Evolutionary conservation across 1,140 invertebrate species (phyloP).

Genomic region (Dreissena rostriformis): DNA sequence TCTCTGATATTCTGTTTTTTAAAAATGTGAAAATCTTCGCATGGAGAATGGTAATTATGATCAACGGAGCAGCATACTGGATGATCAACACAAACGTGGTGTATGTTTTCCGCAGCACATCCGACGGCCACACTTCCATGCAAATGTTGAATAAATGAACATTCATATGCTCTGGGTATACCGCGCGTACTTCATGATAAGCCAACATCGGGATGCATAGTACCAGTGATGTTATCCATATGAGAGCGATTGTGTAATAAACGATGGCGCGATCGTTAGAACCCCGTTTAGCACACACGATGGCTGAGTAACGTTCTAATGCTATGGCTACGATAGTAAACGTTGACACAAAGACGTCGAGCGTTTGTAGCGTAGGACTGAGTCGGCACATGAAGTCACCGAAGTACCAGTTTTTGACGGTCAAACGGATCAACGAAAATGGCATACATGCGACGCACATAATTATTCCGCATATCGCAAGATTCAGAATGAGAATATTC

Average conservation of each 20-base stretch:
- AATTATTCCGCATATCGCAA: constrained; percentile 80
- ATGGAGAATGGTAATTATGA: constrained; percentile 76
- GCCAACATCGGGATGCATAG: constrained; percentile 78
- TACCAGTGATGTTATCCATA: constrained; percentile 75
- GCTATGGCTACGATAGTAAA: constrained; percentile 81
- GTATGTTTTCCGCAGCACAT: constrained; percentile 63
- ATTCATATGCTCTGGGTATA: constrained; percentile 64
- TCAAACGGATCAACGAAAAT: constrained; percentile 75
- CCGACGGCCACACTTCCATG: constrained; percentile 68
- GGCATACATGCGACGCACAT: constrained; percentile 78
- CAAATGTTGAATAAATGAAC: constrained; percentile 67
- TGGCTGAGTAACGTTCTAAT: constrained; percentile 79
- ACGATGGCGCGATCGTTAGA: constrained; percentile 17
- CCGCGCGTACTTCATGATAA: constrained; percentile 75
- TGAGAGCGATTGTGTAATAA: constrained; percentile 57
- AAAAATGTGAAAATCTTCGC: constrained; percentile 77
- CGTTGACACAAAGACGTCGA: constrained; percentile 81
- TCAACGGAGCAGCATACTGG: constrained; percentile 76
- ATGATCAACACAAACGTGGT: constrained; percentile 69
- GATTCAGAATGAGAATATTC: constrained; percentile 81
- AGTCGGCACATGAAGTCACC: constrained; percentile 77
- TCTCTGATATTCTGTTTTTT: constrained; percentile 71
- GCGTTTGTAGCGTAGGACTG: constrained; percentile 78
- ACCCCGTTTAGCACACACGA: constrained; percentile 68
- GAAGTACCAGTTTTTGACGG: constrained; percentile 79